These are phyloP conservation scores for Xestia sexstrigata DNA, from an alignment of 2,888 invertebrate species.

Conservation along the genomic window DNA sequence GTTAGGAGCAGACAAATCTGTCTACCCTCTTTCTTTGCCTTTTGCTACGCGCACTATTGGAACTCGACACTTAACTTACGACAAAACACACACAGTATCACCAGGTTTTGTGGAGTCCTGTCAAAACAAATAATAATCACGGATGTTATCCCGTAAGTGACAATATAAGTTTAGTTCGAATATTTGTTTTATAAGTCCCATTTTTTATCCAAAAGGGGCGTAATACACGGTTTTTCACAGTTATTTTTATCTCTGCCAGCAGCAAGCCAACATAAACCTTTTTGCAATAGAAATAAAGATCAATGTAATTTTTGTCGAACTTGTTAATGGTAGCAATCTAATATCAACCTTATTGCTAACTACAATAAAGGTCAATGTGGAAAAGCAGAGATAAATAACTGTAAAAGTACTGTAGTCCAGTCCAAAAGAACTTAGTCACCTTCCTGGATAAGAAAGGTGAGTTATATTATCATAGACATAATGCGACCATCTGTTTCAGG, in stretches of 20 bases:
- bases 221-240: not conserved
- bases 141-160: no score
- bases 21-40: no score
- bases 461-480: not conserved
- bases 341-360: not conserved
- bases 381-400: not conserved
- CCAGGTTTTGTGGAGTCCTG: no score
- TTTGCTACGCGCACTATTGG: no score
- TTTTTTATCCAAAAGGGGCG: not conserved
- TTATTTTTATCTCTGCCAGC: not conserved
- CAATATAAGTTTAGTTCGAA: no score
- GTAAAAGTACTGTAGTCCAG: not conserved
- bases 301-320: not conserved
- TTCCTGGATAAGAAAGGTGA: not conserved
- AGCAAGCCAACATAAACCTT: not conserved
- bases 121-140: no score
- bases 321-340: not conserved
- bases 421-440: not conserved
- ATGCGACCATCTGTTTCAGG: constrained; percentile 79
- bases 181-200: not conserved
- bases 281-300: not conserved
- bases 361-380: not conserved
- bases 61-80: no score
- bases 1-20: no score
- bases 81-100: no score